Percentiles rank a stretch among this genome's conserved stretches.
Evolutionary conservation across 2,113 vertebrate species (phyloP).

Genomic region (Hippopotamus amphibius): DNA sequence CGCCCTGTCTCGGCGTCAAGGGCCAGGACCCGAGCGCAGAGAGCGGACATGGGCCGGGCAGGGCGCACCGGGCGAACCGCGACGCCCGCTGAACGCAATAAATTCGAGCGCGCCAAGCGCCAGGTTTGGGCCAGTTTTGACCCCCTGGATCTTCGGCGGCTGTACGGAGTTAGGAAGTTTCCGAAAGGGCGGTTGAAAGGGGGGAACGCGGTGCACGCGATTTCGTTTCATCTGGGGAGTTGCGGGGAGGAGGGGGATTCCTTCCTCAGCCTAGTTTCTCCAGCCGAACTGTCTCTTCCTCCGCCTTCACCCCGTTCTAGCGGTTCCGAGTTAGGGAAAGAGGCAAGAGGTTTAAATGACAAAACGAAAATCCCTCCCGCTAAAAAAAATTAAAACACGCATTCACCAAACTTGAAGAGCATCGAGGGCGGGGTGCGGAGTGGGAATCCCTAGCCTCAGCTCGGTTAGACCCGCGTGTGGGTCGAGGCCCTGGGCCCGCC

Average conservation of each 20-base stretch:
- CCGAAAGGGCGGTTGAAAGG: neutral
- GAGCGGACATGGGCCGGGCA: accelerated
- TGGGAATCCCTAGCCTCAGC: neutral
- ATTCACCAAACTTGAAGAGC: neutral
- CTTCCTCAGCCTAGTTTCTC: neutral
- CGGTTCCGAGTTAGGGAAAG: neutral
- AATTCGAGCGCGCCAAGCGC: accelerated
- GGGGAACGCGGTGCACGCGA: accelerated
- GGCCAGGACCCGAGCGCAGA: neutral
- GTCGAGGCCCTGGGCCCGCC: neutral
- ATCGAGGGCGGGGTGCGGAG: too few relatives aligned
- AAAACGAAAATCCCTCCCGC: constrained; percentile 41
- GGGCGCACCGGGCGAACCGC: accelerated
- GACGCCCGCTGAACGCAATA: neutral
- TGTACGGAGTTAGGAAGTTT: neutral
- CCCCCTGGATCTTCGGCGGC: neutral
- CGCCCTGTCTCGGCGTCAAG: neutral
- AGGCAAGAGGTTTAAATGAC: neutral
- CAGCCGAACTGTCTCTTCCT: neutral
- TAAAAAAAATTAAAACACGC: neutral
- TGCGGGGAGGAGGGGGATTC: neutral
- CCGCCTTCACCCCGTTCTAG: neutral
- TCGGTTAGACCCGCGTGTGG: neutral
- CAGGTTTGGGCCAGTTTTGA: neutral
- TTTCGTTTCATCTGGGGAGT: neutral